These are phyloP conservation scores for Meliscaeva auricollis DNA, from an alignment of 2,888 invertebrate genomes.

Conservation along the genomic window DNA sequence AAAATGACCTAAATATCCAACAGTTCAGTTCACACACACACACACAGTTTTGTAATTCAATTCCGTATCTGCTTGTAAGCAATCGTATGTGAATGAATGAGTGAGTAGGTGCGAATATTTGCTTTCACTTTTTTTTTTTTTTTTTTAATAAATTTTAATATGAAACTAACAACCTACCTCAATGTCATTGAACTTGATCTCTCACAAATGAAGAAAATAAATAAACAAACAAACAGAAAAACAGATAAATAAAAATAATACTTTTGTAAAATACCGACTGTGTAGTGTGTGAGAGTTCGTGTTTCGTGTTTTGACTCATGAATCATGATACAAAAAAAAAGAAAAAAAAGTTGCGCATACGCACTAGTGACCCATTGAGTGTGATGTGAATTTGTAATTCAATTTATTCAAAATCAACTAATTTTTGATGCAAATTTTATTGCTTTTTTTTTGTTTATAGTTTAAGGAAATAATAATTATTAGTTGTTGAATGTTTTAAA, in stretches of 20 bases:
- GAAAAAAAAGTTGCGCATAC: constrained; percentile 47
- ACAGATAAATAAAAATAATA: not conserved
- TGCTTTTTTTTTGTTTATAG: not conserved
- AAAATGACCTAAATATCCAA: constrained; percentile 59
- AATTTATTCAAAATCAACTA: constrained; percentile 4
- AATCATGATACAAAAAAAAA: not conserved
- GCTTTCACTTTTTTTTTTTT: constrained; percentile 55
- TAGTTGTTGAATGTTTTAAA: not conserved
- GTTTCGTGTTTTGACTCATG: no score
- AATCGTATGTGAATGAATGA: not conserved
- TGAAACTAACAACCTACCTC: constrained; percentile 10
- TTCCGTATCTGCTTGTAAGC: constrained; percentile 25
- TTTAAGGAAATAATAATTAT: constrained; percentile 5
- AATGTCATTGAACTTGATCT: constrained; percentile 65
- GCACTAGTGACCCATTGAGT: constrained; percentile 6
- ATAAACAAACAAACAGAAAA: not conserved
- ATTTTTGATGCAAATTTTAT: constrained; percentile 18
- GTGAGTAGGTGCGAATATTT: not conserved
- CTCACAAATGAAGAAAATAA: not conserved
- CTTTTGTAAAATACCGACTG: not conserved
- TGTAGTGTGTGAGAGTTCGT: not conserved
- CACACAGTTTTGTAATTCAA: constrained; percentile 18
- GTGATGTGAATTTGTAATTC: not conserved
- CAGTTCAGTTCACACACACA: not conserved
- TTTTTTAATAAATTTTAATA: not conserved